phyloP scores from a whole-genome alignment of 2,113 vertebrate genomes.

The Dicaeum eximium region DNA sequence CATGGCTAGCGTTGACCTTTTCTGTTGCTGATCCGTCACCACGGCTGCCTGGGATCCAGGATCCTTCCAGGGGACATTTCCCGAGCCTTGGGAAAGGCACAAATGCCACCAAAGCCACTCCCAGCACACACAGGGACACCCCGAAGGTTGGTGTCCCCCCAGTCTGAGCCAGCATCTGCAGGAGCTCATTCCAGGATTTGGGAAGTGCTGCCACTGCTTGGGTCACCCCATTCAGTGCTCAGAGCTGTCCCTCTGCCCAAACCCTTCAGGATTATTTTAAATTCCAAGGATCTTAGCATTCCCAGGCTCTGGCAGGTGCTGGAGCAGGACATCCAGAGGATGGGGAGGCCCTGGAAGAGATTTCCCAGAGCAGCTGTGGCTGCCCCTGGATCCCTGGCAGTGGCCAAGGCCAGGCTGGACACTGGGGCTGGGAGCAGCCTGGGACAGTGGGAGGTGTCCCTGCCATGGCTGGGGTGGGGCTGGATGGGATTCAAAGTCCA shows the following conservation, averaged over 20 bases:
- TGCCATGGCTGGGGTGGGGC: background rate
- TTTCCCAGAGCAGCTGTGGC: background rate
- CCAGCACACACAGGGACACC: background rate
- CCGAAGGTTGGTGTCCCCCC: background rate
- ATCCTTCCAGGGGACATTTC: background rate
- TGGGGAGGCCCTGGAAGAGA: background rate
- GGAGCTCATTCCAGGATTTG: background rate
- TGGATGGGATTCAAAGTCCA: rapidly evolving
- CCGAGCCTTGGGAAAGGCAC: background rate
- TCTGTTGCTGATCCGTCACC: background rate
- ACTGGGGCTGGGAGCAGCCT: background rate
- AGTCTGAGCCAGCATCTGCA: rapidly evolving
- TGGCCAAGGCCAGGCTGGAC: background rate
- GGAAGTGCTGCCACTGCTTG: background rate
- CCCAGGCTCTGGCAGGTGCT: background rate
- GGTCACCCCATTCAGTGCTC: background rate
- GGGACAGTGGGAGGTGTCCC: background rate
- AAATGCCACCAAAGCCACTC: rapidly evolving
- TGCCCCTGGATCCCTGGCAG: background rate
- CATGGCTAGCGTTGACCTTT: slow-evolving; percentile 22
- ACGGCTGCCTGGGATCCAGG: background rate
- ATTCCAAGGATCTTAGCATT: background rate
- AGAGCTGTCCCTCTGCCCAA: background rate
- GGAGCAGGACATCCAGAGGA: background rate
- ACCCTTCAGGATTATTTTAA: background rate